These are phyloP conservation scores for Dasyornis broadbenti DNA, from an alignment of 2,113 vertebrate genomes.

Conservation along the genomic window DNA sequence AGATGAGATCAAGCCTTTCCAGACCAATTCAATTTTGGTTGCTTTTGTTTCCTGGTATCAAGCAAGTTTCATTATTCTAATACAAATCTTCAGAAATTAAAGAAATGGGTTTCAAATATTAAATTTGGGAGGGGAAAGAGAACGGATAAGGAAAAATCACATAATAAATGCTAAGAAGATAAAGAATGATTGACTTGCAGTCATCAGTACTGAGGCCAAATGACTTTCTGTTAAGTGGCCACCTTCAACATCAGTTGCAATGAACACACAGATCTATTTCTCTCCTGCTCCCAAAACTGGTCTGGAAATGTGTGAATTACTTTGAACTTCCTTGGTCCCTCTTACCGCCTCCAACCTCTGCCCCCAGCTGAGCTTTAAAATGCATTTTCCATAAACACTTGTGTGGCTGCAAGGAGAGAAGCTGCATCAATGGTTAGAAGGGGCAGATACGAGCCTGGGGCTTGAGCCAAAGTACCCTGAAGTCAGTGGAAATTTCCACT, in stretches of 20 bases:
- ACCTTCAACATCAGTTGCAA: neutral
- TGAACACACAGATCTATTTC: neutral
- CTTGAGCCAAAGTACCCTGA: neutral
- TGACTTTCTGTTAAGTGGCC: neutral
- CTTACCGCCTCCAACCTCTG: neutral
- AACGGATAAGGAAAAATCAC: neutral
- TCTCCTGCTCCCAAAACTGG: neutral
- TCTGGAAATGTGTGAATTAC: neutral
- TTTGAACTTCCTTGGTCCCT: neutral
- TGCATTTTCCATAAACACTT: neutral
- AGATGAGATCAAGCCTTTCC: rapidly evolving
- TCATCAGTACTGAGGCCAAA: neutral
- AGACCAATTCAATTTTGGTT: neutral
- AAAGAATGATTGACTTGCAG: neutral
- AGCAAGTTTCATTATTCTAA: neutral
- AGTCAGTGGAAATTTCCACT: conserved; percentile 49
- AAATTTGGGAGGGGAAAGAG: rapidly evolving
- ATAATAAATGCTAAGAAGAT: neutral
- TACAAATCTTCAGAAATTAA: neutral
- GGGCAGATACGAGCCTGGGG: neutral
- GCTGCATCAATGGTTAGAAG: neutral
- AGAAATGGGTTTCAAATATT: neutral
- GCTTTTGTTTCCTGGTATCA: neutral
- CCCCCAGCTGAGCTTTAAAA: neutral
- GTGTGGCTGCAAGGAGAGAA: neutral